phyloP scores from a whole-genome alignment of 1,140 invertebrate species.

The Caenorhabditis remanei region DNA sequence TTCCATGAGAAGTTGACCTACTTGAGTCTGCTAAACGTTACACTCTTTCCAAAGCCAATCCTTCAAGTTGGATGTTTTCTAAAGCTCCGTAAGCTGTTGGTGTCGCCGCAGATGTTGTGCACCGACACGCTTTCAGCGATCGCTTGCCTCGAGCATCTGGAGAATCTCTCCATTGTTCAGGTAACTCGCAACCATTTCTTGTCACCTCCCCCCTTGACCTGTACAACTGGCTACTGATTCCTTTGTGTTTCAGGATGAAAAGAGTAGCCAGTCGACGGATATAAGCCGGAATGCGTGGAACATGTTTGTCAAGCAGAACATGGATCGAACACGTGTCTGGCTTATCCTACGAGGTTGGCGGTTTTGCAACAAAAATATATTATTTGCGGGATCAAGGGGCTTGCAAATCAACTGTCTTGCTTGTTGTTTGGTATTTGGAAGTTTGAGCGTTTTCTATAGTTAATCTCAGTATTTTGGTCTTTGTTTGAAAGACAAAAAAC shows the following conservation, averaged over 20 bases:
- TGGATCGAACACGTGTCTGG: constrained; percentile 47
- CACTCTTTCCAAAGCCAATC: constrained; percentile 24
- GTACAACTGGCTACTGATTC: constrained; percentile 18
- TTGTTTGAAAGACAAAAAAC: too few relatives aligned
- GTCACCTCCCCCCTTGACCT: neutral
- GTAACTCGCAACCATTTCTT: neutral
- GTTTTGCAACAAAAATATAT: constrained; percentile 20
- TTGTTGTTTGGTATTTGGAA: constrained; percentile 15
- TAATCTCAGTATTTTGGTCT: too few relatives aligned
- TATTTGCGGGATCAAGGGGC: neutral
- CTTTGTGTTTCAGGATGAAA: constrained; percentile 43
- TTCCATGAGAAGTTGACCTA: constrained; percentile 24
- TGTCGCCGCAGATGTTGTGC: constrained; percentile 53
- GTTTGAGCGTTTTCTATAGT: too few relatives aligned
- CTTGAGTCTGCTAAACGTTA: constrained; percentile 43
- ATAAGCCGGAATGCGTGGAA: constrained; percentile 38
- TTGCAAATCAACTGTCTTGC: neutral
- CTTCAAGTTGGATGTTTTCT: constrained; percentile 57
- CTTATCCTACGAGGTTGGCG: constrained; percentile 51
- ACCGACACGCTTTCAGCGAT: constrained; percentile 38
- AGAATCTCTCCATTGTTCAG: constrained; percentile 55
- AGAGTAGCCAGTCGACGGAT: constrained; percentile 54
- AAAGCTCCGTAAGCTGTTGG: constrained; percentile 43
- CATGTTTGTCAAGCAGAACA: constrained; percentile 45
- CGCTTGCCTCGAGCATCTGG: constrained; percentile 50